phyloP scores from a whole-genome alignment of 2,797 vertebrate genomes.

The Ataeniobius toweri region DNA sequence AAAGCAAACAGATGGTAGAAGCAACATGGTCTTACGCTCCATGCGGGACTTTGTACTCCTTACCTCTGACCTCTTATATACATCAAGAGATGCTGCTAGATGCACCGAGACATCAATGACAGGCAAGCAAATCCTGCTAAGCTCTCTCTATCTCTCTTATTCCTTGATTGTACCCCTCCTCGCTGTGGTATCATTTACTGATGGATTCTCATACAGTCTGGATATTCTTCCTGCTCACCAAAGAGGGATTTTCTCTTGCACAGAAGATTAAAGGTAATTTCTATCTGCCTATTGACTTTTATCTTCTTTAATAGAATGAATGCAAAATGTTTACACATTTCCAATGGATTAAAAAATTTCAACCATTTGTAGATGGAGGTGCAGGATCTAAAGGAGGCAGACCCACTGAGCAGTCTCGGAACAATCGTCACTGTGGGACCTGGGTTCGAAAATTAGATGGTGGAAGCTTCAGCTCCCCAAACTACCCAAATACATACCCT shows the following conservation, averaged over 20 bases:
- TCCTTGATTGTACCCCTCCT: conserved; percentile 27
- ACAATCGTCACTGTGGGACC: conserved; percentile 86
- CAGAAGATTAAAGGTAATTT: conserved; percentile 90
- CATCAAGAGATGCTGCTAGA: conserved; percentile 33
- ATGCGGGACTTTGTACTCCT: conserved; percentile 28
- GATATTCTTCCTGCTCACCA: conserved; percentile 85
- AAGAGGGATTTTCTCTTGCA: conserved; percentile 89
- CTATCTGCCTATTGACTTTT: background rate
- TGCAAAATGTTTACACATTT: background rate
- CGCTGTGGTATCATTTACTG: conserved; percentile 19
- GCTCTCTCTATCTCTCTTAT: conserved; percentile 23
- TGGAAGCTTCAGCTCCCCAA: conserved; percentile 92
- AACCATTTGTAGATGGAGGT: conserved; percentile 45
- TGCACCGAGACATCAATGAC: conserved; percentile 13
- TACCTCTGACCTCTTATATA: conserved; percentile 24
- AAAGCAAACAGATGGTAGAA: conserved; percentile 48
- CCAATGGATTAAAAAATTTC: background rate
- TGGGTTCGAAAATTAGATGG: conserved; percentile 90
- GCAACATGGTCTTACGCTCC: conserved; percentile 25
- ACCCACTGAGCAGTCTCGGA: conserved; percentile 37
- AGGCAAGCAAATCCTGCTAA: conserved; percentile 54
- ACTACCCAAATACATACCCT: conserved; percentile 91
- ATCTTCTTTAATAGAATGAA: background rate
- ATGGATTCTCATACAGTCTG: conserved; percentile 72
- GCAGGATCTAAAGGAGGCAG: conserved; percentile 44